phyloP scores from a whole-genome alignment of 2,888 invertebrate genomes.

The Meteorus cinctellus region DNA sequence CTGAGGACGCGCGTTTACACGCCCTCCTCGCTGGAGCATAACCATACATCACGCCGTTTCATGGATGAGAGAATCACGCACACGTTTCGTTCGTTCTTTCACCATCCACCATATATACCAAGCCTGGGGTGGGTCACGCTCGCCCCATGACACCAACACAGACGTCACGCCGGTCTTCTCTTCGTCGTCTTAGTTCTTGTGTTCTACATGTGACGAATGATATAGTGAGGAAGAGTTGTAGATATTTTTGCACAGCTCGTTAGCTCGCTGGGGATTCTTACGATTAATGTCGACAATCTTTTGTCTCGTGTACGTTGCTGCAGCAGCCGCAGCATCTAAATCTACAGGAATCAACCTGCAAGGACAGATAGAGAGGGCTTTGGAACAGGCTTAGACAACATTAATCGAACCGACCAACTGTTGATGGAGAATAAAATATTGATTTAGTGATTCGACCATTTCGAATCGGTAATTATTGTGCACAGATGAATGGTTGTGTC shows the following conservation, averaged over 20 bases:
- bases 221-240: background rate
- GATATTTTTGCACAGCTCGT: slow-evolving; percentile 30
- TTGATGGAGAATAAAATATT: slow-evolving; percentile 30
- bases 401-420: background rate
- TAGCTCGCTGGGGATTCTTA: slow-evolving; percentile 30
- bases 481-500: slow-evolving; percentile 43
- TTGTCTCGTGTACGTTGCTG: slow-evolving; percentile 37
- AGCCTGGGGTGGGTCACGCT: slow-evolving; percentile 41
- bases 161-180: slow-evolving; percentile 36
- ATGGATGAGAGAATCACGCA: slow-evolving; percentile 39
- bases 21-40: slow-evolving; percentile 29
- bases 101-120: slow-evolving; percentile 14
- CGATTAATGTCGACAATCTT: slow-evolving; percentile 39
- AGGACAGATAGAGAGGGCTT: background rate
- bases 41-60: slow-evolving; percentile 39
- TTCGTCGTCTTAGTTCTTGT: background rate
- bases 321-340: background rate
- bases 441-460: slow-evolving; percentile 29
- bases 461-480: slow-evolving; percentile 30
- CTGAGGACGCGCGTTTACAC: slow-evolving; percentile 28
- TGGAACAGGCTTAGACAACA: background rate
- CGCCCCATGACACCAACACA: slow-evolving; percentile 24
- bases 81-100: slow-evolving; percentile 21
- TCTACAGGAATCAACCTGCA: slow-evolving; percentile 6
- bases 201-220: slow-evolving; percentile 38